Conservation (phyloP, 2,888 invertebrate genomes). For the Lepidochitona cinerea region DNA sequence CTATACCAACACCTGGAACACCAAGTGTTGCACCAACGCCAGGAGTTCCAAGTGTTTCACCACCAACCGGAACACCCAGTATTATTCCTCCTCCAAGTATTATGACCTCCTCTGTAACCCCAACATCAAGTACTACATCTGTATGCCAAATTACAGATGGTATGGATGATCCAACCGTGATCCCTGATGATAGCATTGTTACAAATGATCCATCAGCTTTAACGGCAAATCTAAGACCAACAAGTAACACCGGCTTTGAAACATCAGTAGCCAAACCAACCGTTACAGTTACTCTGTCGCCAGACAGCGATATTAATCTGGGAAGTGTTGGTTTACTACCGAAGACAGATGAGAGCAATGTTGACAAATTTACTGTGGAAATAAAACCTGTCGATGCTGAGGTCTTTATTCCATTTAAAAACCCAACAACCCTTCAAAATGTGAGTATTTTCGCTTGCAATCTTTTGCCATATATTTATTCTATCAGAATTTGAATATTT, state of each 20-base stretch:
- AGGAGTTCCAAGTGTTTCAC: too few species aligned
- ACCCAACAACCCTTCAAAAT: background rate
- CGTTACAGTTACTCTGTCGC: background rate
- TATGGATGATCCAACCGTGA: background rate
- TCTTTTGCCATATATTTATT: too few species aligned
- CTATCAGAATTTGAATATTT: too few species aligned
- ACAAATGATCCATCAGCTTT: background rate
- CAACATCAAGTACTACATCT: background rate
- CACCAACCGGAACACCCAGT: too few species aligned
- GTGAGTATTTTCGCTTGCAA: too few species aligned
- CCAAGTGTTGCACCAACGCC: too few species aligned
- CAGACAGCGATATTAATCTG: background rate
- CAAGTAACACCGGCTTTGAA: background rate
- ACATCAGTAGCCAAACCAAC: background rate
- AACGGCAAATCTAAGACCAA: background rate
- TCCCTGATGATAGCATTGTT: background rate
- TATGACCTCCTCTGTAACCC: too few species aligned
- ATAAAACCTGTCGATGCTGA: background rate
- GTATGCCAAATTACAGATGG: background rate
- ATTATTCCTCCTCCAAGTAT: too few species aligned
- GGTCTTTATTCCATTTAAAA: background rate
- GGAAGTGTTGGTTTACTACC: background rate
- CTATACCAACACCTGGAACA: too few species aligned
- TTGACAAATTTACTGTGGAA: background rate
- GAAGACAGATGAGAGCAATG: background rate